phyloP scores from a whole-genome alignment of 1,140 invertebrate species.

The Neotoxoptera formosana region DNA sequence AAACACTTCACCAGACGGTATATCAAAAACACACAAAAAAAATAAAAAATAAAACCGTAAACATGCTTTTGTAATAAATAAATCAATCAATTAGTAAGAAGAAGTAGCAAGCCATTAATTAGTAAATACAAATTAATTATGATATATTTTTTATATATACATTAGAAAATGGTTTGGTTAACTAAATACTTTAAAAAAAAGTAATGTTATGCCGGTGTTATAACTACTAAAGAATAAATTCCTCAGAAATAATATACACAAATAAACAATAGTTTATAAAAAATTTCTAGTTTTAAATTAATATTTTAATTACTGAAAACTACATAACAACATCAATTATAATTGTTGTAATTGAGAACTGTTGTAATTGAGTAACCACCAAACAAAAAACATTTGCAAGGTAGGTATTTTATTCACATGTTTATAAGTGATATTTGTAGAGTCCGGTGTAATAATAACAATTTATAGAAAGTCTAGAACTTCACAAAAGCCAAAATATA shows the following conservation, averaged over 20 bases:
- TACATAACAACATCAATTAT: not conserved
- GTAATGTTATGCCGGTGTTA: too few relatives aligned
- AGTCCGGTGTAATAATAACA: not conserved
- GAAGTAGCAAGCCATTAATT: not conserved
- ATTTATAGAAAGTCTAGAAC: not conserved
- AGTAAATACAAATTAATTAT: not conserved
- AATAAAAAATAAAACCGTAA: not conserved
- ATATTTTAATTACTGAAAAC: not conserved
- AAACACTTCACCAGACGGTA: constrained; percentile 13
- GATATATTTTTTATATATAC: not conserved
- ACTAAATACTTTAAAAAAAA: too few relatives aligned
- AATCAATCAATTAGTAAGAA: not conserved
- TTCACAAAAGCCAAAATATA: not conserved
- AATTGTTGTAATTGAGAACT: too few relatives aligned
- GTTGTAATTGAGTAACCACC: too few relatives aligned
- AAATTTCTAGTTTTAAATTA: not conserved
- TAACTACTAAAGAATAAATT: too few relatives aligned
- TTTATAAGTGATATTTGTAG: not conserved
- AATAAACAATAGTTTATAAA: not conserved
- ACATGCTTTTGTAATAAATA: not conserved
- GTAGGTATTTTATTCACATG: not conserved
- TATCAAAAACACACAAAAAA: constrained; percentile 9
- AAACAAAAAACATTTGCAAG: not conserved
- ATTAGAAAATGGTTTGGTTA: not conserved
- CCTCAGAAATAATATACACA: not conserved